Conservation (phyloP, 2,888 invertebrate genomes). For the Buathra laborator region DNA sequence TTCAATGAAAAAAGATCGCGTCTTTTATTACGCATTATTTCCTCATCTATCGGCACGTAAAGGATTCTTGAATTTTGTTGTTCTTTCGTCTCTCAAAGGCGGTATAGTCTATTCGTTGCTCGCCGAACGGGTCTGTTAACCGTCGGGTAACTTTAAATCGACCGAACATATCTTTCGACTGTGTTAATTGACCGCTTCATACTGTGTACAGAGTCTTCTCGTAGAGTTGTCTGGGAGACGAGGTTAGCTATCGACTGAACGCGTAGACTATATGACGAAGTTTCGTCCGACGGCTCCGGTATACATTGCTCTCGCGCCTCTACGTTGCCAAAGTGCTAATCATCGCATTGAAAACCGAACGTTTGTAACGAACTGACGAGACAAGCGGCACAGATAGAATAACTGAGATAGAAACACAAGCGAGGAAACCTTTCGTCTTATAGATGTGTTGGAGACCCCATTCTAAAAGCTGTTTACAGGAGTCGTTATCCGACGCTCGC, state of each 20-base stretch:
- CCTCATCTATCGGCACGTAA: background rate
- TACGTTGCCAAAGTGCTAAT: constrained; percentile 80
- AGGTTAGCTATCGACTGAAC: constrained; percentile 48
- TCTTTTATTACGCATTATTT: background rate
- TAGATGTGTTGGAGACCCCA: constrained; percentile 74
- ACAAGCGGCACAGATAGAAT: constrained; percentile 17
- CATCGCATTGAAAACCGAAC: constrained; percentile 82
- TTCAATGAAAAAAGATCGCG: constrained; percentile 27
- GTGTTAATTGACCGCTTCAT: constrained; percentile 63
- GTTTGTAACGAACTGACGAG: constrained; percentile 57
- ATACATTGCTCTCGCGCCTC: constrained; percentile 61
- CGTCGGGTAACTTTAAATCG: constrained; percentile 61
- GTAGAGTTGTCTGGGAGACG: constrained; percentile 19
- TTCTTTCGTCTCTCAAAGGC: background rate
- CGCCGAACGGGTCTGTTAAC: constrained; percentile 6
- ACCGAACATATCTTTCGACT: constrained; percentile 44
- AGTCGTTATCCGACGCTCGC: constrained; percentile 75
- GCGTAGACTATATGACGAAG: constrained; percentile 39
- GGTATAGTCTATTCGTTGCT: background rate
- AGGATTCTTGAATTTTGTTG: background rate
- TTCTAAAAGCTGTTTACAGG: constrained; percentile 83
- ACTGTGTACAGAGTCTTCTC: constrained; percentile 25
- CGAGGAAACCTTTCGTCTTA: constrained; percentile 6
- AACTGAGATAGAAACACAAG: constrained; percentile 16
- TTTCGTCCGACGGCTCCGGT: constrained; percentile 56